A percentile compares a stretch with the other conserved stretches of the same genome.
Evolutionary conservation across 2,113 vertebrate species (phyloP).

Genomic region (Microcebus griseorufus): DNA sequence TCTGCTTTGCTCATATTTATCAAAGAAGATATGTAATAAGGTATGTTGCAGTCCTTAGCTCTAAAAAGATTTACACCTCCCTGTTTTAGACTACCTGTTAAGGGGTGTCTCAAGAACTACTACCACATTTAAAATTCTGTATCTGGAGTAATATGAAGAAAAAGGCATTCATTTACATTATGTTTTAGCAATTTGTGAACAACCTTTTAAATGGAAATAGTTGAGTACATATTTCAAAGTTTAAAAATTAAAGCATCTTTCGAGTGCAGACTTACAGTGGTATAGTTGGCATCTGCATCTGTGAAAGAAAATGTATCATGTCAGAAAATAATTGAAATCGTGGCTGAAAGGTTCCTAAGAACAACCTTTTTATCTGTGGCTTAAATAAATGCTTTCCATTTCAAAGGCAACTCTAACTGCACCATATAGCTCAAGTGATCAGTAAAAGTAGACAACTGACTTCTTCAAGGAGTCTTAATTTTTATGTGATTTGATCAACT

Average conservation of each 20-base stretch:
- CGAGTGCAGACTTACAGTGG: not conserved
- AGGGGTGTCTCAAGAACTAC: not conserved
- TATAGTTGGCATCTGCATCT: not conserved
- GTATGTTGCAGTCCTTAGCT: not conserved
- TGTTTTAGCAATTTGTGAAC: constrained; percentile 30
- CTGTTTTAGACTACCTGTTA: constrained; percentile 37
- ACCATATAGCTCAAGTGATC: constrained; percentile 59
- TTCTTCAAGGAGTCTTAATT: constrained; percentile 73
- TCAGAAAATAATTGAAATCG: constrained; percentile 67
- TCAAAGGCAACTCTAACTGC: constrained; percentile 17
- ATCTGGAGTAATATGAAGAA: not conserved
- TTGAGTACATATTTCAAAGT: constrained; percentile 40
- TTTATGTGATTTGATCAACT: constrained; percentile 66
- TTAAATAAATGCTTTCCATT: constrained; percentile 65
- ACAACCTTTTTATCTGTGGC: constrained; percentile 51
- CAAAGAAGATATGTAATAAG: not conserved
- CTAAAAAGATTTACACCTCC: not conserved
- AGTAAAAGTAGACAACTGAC: constrained; percentile 60
- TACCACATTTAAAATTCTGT: not conserved
- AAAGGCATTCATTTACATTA: constrained; percentile 7
- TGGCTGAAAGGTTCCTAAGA: constrained; percentile 1
- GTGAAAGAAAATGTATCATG: constrained; percentile 34
- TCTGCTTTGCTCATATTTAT: not conserved
- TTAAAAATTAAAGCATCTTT: constrained; percentile 30
- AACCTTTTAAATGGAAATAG: constrained; percentile 39